phyloP scores from a whole-genome alignment of 2,888 invertebrate genomes.

The Pheosia gnoma region DNA sequence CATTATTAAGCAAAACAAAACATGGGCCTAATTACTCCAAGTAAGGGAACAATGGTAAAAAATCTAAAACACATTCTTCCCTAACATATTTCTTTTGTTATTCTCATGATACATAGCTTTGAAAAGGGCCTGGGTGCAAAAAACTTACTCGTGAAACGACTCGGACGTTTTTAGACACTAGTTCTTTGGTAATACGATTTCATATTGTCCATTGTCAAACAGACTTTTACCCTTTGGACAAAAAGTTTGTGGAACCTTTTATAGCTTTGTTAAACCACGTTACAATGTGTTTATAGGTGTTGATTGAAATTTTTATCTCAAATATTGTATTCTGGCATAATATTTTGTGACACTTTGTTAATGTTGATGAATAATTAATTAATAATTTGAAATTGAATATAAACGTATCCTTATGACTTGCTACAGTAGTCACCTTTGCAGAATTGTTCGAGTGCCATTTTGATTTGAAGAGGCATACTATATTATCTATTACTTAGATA shows the following conservation, averaged over 20 bases:
- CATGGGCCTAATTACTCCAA: background rate
- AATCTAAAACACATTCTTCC: background rate
- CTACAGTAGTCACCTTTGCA: too few relatives aligned
- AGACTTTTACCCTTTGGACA: conserved; percentile 2
- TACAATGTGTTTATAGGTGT: background rate
- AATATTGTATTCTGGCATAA: too few relatives aligned
- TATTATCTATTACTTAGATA: too few relatives aligned
- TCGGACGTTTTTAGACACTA: background rate
- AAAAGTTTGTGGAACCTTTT: conserved; percentile 1
- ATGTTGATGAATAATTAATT: too few relatives aligned
- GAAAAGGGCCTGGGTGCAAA: background rate
- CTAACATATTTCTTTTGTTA: background rate
- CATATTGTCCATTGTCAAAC: background rate
- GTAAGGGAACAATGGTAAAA: background rate
- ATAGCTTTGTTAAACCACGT: background rate
- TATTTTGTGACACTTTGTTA: too few relatives aligned
- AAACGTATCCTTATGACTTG: too few relatives aligned
- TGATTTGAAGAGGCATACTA: too few relatives aligned
- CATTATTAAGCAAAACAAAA: background rate
- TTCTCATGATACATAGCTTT: background rate
- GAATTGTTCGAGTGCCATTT: too few relatives aligned
- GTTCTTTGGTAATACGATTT: conserved; percentile 6
- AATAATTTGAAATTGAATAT: too few relatives aligned
- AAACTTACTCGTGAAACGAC: background rate
- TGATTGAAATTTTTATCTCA: too few relatives aligned